These are phyloP conservation scores for Chymomyza amoena DNA, from an alignment of 2,888 invertebrate genomes.

Conservation along the genomic window DNA sequence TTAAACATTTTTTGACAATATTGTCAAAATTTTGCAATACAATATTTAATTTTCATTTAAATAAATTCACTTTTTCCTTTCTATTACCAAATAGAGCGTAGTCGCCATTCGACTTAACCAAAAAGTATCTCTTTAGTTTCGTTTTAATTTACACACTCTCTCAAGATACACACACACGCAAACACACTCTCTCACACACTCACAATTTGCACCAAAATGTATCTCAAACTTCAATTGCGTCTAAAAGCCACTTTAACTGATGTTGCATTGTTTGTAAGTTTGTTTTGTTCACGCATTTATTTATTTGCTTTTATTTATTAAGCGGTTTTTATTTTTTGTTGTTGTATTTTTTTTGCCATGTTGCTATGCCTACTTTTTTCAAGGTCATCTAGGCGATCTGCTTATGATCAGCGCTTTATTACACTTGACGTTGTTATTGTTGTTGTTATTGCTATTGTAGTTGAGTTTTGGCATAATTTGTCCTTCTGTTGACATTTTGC, in stretches of 20 bases:
- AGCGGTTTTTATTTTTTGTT: constrained; percentile 48
- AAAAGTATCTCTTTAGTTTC: background rate
- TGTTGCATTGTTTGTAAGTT: constrained; percentile 51
- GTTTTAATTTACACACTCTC: background rate
- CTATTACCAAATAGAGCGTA: background rate
- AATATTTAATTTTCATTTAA: background rate
- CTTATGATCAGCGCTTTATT: constrained; percentile 64
- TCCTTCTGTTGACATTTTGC: constrained; percentile 74
- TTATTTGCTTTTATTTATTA: constrained; percentile 54
- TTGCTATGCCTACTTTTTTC: too few species aligned
- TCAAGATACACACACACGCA: background rate
- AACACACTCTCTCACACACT: background rate
- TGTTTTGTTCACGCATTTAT: constrained; percentile 58
- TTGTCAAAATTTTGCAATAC: too few species aligned
- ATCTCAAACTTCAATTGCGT: constrained; percentile 40
- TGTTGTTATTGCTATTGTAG: constrained; percentile 23
- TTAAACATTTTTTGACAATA: too few species aligned
- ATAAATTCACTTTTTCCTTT: background rate
- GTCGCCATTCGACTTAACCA: background rate
- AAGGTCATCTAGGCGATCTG: constrained; percentile 64
- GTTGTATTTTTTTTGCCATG: background rate
- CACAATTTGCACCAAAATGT: background rate
- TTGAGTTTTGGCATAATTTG: constrained; percentile 35
- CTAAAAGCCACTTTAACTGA: constrained; percentile 62
- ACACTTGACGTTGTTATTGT: constrained; percentile 24